These are phyloP conservation scores for Pandemis cinnamomeana DNA, from an alignment of 2,888 invertebrate genomes.

Conservation along the genomic window DNA sequence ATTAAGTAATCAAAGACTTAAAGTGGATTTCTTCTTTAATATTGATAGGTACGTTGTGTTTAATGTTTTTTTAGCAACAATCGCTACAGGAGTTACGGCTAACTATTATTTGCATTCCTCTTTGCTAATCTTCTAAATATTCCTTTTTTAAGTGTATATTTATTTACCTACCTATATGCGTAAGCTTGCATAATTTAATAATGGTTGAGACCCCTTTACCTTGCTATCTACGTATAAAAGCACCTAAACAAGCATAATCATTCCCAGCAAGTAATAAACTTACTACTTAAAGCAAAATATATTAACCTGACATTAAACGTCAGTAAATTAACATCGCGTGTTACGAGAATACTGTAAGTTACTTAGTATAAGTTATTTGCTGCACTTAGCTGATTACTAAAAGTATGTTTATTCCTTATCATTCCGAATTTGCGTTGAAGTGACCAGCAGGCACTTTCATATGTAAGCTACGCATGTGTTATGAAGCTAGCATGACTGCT, in stretches of 20 bases:
- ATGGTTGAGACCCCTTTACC: not conserved
- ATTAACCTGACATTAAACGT: not conserved
- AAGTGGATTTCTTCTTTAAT: too few relatives aligned
- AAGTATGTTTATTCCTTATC: not conserved
- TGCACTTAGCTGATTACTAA: constrained; percentile 7
- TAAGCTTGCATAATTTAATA: too few relatives aligned
- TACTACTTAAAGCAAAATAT: not conserved
- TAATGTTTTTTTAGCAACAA: too few relatives aligned
- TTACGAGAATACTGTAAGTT: not conserved
- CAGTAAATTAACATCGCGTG: constrained; percentile 5
- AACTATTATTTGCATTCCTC: too few relatives aligned
- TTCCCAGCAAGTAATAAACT: constrained; percentile 1
- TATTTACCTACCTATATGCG: too few relatives aligned
- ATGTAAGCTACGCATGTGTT: not conserved
- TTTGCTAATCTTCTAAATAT: too few relatives aligned
- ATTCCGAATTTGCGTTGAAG: not conserved
- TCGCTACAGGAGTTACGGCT: too few relatives aligned
- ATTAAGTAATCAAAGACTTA: too few relatives aligned
- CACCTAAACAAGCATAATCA: not conserved
- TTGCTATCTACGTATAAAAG: not conserved
- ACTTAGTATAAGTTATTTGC: not conserved
- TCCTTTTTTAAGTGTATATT: too few relatives aligned
- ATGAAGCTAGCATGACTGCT: too few relatives aligned
- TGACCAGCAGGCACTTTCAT: constrained; percentile 1
- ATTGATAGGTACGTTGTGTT: too few relatives aligned